Base-by-base conservation (phyloP, 2,797 vertebrate species). In the Paramormyrops hopkinsi region DNA sequence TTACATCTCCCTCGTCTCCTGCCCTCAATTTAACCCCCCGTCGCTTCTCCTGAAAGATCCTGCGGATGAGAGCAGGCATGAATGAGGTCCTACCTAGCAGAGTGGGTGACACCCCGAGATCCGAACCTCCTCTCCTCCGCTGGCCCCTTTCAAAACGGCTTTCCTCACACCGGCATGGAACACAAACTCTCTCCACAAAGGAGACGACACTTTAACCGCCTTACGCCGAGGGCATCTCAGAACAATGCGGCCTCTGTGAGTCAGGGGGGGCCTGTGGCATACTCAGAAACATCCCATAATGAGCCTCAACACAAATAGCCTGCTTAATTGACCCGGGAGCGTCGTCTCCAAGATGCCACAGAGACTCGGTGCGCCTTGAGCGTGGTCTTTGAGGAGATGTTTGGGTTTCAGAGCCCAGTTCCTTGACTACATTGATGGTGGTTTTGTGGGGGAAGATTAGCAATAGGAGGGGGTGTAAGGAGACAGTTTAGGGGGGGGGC, bases 21-120 rank as follows among this genome's bases (percentile, higher is more conserved):
- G 88, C 41, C 79, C 56, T 56, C n/a, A 4, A 6, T 85, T 86
- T 86, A 86, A 86, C 83, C 88, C 79, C 37, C 88, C 6, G 11
- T 65, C n/a, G 25, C 9, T 14, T 79, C 54, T 89, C 53, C 41
- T 53, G n/a, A 9, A 56, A 84, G 53, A 69, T 86, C 44, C 54
- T 8, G 6, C 3, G 4, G 25, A 65, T 51, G 79, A 29, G 14
- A 62, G 8, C 29, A 69, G 54, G 54, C 56, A 19, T 51, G 17
- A 41, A 86, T 6, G 51, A 86, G 46, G 85, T 37, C 65, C 69
- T 22, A 1, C 33, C 12, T 53, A 29, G 37, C n/a, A 5, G 54
- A 29, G 19, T 9, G 62, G 37, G 5, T 53, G 37, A 19, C 59
- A 29, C 22, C 3, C 22, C 4, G 50, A 56, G n/a, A 87, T 87